A percentile compares a stretch with the other conserved stretches of the same genome.
These are phyloP conservation scores for Drosophila pandora DNA, from an alignment of 1,140 invertebrate species.

Conservation along the genomic window DNA sequence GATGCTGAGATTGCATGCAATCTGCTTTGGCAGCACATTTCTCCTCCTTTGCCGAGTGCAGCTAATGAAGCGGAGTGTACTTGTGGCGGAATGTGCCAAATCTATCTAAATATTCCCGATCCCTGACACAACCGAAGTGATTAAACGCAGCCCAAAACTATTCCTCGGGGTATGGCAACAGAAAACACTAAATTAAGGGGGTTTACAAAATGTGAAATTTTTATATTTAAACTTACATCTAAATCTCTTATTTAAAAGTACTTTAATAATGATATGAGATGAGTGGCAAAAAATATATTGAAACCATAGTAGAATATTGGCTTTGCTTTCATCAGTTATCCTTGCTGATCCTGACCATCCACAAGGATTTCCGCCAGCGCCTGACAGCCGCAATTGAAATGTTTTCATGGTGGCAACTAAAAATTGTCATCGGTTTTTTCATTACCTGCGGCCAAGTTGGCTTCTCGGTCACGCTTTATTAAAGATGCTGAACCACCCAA, in stretches of 20 bases:
- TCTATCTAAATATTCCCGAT: slow-evolving; percentile 44
- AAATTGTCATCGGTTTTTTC: slow-evolving; percentile 81
- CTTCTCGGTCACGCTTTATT: slow-evolving; percentile 64
- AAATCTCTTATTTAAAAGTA: too few species aligned
- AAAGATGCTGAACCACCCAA: slow-evolving; percentile 53
- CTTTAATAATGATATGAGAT: too few species aligned
- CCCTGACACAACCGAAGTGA: slow-evolving; percentile 28
- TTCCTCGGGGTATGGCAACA: slow-evolving; percentile 32
- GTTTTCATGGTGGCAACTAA: slow-evolving; percentile 80
- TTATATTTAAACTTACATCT: too few species aligned
- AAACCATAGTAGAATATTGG: slow-evolving; percentile 66
- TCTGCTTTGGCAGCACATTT: slow-evolving; percentile 76
- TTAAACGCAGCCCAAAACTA: slow-evolving; percentile 18
- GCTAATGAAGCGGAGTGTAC: slow-evolving; percentile 68
- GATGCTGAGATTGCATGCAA: slow-evolving; percentile 76
- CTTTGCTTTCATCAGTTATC: slow-evolving; percentile 53
- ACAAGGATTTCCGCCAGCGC: slow-evolving; percentile 59
- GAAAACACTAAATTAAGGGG: not conserved
- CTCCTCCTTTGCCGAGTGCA: slow-evolving; percentile 45
- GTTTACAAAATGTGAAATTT: too few species aligned
- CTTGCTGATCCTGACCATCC: slow-evolving; percentile 24
- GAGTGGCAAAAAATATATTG: not conserved
- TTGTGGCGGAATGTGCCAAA: slow-evolving; percentile 24
- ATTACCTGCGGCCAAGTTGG: slow-evolving; percentile 79
- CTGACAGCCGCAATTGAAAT: slow-evolving; percentile 78